These are phyloP conservation scores for Sinocyclocheilus maitianheensis DNA, from an alignment of 2,113 vertebrate genomes.

Conservation along the genomic window DNA sequence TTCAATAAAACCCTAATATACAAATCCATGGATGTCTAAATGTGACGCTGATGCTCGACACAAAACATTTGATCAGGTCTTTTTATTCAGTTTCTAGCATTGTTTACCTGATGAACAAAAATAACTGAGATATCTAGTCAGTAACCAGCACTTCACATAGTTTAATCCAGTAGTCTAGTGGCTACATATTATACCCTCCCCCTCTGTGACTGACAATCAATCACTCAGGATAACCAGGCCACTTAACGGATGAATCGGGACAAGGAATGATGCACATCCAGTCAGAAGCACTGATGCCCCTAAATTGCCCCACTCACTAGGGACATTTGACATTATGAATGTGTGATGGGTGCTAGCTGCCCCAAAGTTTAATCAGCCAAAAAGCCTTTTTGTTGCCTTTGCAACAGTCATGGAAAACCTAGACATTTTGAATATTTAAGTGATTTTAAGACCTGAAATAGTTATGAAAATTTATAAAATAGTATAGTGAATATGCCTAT, in stretches of 20 bases:
- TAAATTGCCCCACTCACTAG: constrained; percentile 42
- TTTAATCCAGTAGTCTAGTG: constrained; percentile 31
- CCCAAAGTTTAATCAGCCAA: constrained; percentile 48
- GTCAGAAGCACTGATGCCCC: constrained; percentile 52
- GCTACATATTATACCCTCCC: not conserved
- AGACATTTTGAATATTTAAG: not conserved
- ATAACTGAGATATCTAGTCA: not conserved
- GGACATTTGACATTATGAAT: constrained; percentile 37
- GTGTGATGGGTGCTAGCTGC: constrained; percentile 3
- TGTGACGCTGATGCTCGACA: not conserved
- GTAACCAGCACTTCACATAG: constrained; percentile 17
- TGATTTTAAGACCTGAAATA: not conserved
- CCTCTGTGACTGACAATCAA: constrained; percentile 56
- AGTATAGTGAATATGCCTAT: not conserved
- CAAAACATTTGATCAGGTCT: not conserved
- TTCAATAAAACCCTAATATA: constrained; percentile 39
- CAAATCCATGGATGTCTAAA: not conserved
- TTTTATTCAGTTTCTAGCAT: not conserved
- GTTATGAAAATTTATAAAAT: not conserved
- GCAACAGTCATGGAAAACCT: no score
- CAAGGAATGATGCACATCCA: constrained; percentile 58
- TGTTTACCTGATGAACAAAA: not conserved
- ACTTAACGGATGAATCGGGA: constrained; percentile 71
- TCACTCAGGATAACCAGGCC: constrained; percentile 79
- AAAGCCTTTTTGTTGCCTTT: constrained; percentile 5